Evolutionary conservation across 1,140 invertebrate genomes (phyloP), one percentile per base, ranked within the genome.

Genomic region (Drosophila paulistorum): DNA sequence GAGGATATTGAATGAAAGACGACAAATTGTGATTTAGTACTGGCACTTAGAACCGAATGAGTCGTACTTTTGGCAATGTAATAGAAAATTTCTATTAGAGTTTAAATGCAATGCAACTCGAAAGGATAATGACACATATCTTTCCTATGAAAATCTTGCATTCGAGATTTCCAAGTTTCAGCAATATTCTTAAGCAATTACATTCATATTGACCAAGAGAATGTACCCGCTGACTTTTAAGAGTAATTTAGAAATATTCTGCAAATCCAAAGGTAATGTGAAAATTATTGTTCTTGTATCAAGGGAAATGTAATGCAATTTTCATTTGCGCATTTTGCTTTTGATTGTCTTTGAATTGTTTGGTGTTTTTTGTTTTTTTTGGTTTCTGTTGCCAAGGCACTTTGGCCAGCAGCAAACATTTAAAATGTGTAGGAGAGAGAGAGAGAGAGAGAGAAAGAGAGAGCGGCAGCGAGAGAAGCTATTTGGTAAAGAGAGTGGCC

Each of bases 301-400:
- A 74, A 69, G 66, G 74, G 84, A 77, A 84, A 80, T 77, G 64
- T 45, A 84, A 60, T 70, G 66, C 45, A 62, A 69, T 67, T 73
- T 61, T 41, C 66, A 60, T 62, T 84, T 20, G 81, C 77, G 71
- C 81, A 84, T 54, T 65, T 54, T 72, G 45, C 20, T 3, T 51
- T 51, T 65, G 37, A 39, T 65, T 60, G 37, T 61, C 11, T 10
- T 37, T 37, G 30, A 30, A 10, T 10, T 55, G 45, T 48, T 77
- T 74, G 74, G 20, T 51, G 23, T 51, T 10, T 7, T 51, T 20
- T 20, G 20, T 1, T 1, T 7, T 51, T 45, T 7, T 45, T 6
- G 0, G 6, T 14, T 51, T 17, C 73, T 76, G 74, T 86, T 86
- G 83, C 72, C 69, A 86, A 64, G 83, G 63, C 51, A 26, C 14